phyloP scores from a whole-genome alignment of 1,140 invertebrate species.

The Latrodectus geometricus region DNA sequence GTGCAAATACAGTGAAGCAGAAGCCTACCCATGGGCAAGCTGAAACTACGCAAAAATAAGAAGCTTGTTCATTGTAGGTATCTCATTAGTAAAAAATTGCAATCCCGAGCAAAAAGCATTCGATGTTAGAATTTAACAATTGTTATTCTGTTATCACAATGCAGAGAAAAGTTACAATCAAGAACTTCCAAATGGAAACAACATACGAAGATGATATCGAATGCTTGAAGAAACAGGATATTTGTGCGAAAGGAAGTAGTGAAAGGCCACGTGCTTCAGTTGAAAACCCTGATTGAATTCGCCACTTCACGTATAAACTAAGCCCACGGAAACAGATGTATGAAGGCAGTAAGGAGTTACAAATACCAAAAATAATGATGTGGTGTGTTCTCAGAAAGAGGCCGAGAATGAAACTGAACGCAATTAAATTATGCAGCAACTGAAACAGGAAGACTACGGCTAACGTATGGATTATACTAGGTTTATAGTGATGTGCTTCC shows the following conservation, averaged over 20 bases:
- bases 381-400: slow-evolving; percentile 13
- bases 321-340: not conserved
- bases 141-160: slow-evolving; percentile 10
- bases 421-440: not conserved
- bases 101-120: not conserved
- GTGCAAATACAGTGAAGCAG: not conserved
- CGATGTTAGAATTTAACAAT: not conserved
- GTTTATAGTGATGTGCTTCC: not conserved
- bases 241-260: not conserved
- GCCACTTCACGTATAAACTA: not conserved
- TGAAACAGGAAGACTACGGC: slow-evolving; percentile 8
- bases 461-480: not conserved
- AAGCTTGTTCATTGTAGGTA: no score
- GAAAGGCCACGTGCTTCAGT: not conserved
- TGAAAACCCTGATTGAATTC: not conserved
- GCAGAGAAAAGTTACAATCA: not conserved
- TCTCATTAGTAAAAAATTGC: not conserved
- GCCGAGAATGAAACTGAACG: not conserved
- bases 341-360: not conserved
- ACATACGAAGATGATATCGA: not conserved
- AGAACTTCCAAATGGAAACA: not conserved
- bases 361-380: not conserved
- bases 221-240: not conserved
- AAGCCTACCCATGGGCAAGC: not conserved
- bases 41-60: no score